phyloP scores from a whole-genome alignment of 1,140 invertebrate species.

The Tetranychus urticae region DNA sequence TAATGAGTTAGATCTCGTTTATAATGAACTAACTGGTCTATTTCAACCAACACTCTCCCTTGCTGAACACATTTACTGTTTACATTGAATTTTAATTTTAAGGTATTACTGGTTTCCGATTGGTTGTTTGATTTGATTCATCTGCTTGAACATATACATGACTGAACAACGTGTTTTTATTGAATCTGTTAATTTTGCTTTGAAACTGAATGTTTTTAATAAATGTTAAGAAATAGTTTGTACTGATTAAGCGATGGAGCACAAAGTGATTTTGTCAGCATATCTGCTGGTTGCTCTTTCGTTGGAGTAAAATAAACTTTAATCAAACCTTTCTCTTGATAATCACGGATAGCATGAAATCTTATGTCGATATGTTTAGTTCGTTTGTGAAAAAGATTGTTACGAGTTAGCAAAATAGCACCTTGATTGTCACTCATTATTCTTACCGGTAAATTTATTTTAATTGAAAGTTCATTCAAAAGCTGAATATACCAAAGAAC shows the following conservation, averaged over 20 bases:
- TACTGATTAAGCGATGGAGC: neutral
- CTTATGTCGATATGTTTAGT: constrained; percentile 20
- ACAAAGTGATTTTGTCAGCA: neutral
- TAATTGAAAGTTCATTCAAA: constrained; percentile 11
- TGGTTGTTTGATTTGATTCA: no score
- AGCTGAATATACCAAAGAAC: constrained; percentile 14
- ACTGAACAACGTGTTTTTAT: neutral
- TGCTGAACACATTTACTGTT: no score
- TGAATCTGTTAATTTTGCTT: neutral
- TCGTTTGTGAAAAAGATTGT: constrained; percentile 16
- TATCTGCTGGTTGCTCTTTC: neutral
- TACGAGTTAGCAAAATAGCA: constrained; percentile 17
- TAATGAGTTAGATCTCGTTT: no score
- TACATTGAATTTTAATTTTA: no score
- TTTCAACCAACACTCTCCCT: no score
- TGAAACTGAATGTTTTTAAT: neutral
- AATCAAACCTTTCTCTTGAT: neutral
- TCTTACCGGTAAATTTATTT: neutral
- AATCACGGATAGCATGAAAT: constrained; percentile 18
- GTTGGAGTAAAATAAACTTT: neutral
- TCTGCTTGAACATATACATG: neutral
- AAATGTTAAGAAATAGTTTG: neutral
- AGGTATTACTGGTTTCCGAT: no score
- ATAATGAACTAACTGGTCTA: no score
- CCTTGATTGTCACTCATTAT: constrained; percentile 16